Conservation (phyloP, 1,140 invertebrate genomes). For the Bemisia tabaci region DNA sequence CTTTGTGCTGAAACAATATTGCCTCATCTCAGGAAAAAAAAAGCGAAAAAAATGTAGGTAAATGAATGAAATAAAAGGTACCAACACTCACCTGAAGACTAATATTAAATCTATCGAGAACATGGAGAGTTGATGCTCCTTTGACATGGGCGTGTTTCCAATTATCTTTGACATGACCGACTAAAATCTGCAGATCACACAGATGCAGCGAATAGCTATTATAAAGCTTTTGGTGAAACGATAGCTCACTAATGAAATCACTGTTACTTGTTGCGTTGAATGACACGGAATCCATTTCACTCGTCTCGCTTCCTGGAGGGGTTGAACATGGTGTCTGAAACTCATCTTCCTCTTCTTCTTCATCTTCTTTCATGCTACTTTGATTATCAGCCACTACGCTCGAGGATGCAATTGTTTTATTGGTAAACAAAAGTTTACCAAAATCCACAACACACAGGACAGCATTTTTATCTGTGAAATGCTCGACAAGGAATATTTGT, state of each 20-base stretch:
- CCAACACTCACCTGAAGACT: conserved; percentile 53
- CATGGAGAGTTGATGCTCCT: conserved; percentile 67
- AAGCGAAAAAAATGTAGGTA: too few relatives aligned
- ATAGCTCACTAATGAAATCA: conserved; percentile 41
- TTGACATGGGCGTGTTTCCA: conserved; percentile 76
- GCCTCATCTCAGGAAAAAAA: too few relatives aligned
- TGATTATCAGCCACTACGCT: conserved; percentile 29
- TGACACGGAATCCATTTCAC: conserved; percentile 28
- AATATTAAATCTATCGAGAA: conserved; percentile 84
- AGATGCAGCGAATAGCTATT: conserved; percentile 36
- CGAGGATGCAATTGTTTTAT: conserved; percentile 31
- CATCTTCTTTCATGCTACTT: conserved; percentile 15
- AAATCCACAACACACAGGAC: conserved; percentile 73
- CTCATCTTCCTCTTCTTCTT: conserved; percentile 32
- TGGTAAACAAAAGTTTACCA: conserved; percentile 60
- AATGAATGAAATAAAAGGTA: too few relatives aligned
- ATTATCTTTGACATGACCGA: conserved; percentile 74
- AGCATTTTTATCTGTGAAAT: conserved; percentile 61
- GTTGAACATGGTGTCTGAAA: conserved; percentile 89
- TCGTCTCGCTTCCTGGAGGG: conserved; percentile 62
- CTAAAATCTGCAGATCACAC: conserved; percentile 70
- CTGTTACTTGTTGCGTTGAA: conserved; percentile 6
- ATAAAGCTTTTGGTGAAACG: conserved; percentile 59
- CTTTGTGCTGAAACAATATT: too few relatives aligned
- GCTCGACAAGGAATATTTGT: conserved; percentile 76